Base-by-base conservation (phyloP, 2,888 invertebrate species). In the Anoplius nigerrimus region DNA sequence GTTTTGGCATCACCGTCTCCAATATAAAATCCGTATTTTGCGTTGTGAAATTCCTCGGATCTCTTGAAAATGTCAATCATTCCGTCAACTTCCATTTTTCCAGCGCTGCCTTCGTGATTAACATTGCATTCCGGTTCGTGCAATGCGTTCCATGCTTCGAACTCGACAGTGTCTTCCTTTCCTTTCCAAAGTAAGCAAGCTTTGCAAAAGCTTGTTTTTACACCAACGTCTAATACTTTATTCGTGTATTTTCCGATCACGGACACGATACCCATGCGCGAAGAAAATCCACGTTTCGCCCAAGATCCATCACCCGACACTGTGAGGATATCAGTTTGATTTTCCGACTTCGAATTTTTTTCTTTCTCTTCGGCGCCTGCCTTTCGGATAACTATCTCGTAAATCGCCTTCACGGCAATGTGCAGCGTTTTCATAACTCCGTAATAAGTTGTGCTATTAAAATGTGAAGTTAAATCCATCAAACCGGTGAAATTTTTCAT, bases 21-120 rank as follows among this genome's bases (percentile, higher is more conserved):
- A 8, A 71, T 61, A 24, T 63, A 71, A 27, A 62, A 62, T 21
- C 1, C 24, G 45, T 60, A 68, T n/a, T n/a, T 20, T 11, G 64
- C 20, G 11, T 24, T 57, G 22, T 24, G 52, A 18, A 61, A 46
- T 56, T 52, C 60, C 57, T 27, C 5, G 51, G 46, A 59, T 52
- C 48, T 45, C n/a, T 59, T 18, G 59, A 59, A 59, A 45, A 59
- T 57, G 4, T 55, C 21, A 34, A 59, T 48, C 4, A 59, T 48
- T 54, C 48, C 22, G 48, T 59, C 59, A 48, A 76, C 72, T 53
- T 76, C 75, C 77, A 78, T 77, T 62, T 76, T 74, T 62, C 73
- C 70, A 18, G 75, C 70, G 52, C 70, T 71, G 57, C 78, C 75
- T 55, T 75, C 69, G 56, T 78, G 78, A 69, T 80, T 79, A 4